Evolutionary conservation across 1,140 invertebrate species (phyloP), one percentile per base, ranked within the genome.

Genomic region (Aphelenchoides avenae): DNA sequence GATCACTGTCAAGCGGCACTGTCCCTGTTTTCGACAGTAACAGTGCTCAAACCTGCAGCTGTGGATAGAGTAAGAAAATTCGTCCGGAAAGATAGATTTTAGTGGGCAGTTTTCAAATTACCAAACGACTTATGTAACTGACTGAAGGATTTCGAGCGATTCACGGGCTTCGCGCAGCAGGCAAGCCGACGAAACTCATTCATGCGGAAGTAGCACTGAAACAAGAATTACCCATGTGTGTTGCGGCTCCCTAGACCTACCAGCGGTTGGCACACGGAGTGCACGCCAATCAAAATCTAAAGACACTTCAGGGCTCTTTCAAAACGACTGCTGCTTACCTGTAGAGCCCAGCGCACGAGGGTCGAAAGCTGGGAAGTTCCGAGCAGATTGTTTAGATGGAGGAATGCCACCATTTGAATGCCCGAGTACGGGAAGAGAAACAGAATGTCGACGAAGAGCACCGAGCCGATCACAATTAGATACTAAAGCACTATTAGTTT

Each of bases 391-490:
- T 73, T 74, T 20, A 75, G 49, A 37, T 75, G 74, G 31, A 75
- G 55, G 47, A 77, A 67, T 40, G 69, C 56, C 29, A 75, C 69
- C 59, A 72, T 58, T 51, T 75, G 73, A 37, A 75, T 75, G 24
- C 65, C 73, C 7, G 66, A 71, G 52, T 75, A 75, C n/a, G 73
- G 75, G 26, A 77, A 68, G 5, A 75, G 64, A 46, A 75, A 75
- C 18, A 75, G 61, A 30, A 75, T 47, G 51, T 75, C 75, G 11
- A 75, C 75, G 37, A 75, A 73, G 7, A 75, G 59, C n/a, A 75
- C 73, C 9, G 57, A 65, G 11, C 73, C 73, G 41, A 75, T 77
- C 2, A 75, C 73, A 30, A 77, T 72, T 15, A 75, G 51, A 54
- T 75, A 75, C 50, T n/a, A n/a, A n/a, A n/a, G n/a, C n/a, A n/a